A percentile compares a stretch with the other conserved stretches of the same genome.
Evolutionary conservation across 2,888 invertebrate genomes (phyloP).

Genomic region (Calameuta pallipes): DNA sequence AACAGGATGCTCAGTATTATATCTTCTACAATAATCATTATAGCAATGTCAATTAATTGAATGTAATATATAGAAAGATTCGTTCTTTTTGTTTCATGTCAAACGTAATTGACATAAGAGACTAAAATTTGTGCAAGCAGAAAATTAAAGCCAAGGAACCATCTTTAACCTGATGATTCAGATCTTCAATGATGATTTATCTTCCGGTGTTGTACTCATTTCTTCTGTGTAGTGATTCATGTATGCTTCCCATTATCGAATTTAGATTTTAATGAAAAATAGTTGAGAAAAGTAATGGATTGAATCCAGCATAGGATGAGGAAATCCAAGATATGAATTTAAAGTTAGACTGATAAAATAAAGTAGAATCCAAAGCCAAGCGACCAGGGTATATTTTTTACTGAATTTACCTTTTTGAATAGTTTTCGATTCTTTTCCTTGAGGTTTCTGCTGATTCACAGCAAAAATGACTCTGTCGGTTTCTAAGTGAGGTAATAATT

Average conservation of each 20-base stretch:
- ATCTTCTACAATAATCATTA: neutral
- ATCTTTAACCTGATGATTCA: neutral
- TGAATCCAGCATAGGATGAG: neutral
- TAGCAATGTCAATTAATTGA: neutral
- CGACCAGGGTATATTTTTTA: neutral
- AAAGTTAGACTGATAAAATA: neutral
- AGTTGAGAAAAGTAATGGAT: neutral
- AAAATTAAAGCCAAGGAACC: neutral
- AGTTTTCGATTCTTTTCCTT: neutral
- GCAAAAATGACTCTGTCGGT: slow-evolving; percentile 24
- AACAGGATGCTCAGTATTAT: neutral
- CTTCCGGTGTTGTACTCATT: neutral
- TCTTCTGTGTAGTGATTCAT: neutral
- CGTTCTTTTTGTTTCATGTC: neutral
- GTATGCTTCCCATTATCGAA: neutral
- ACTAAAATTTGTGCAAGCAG: neutral
- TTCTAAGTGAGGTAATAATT: slow-evolving; percentile 19
- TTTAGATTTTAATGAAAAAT: neutral
- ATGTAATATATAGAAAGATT: neutral
- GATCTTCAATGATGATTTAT: neutral
- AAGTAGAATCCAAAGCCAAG: neutral
- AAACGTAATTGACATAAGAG: neutral
- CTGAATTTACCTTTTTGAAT: slow-evolving; percentile 1
- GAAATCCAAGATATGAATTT: neutral
- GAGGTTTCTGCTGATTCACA: slow-evolving; percentile 20